phyloP scores from a whole-genome alignment of 2,113 vertebrate genomes.

The Myiozetetes cayanensis region DNA sequence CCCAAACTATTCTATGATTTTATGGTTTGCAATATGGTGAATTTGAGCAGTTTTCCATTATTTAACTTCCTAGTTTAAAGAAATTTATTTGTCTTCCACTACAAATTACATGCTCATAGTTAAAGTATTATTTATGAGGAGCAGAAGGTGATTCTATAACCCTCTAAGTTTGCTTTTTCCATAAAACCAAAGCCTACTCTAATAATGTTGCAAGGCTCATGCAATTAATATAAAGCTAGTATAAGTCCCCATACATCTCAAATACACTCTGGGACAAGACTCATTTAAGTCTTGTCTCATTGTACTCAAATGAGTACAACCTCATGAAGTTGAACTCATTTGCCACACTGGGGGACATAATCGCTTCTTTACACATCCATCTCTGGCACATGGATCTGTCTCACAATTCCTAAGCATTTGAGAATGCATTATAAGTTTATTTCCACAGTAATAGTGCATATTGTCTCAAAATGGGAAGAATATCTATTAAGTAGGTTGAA shows the following conservation, averaged over 20 bases:
- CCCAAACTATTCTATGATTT: background rate
- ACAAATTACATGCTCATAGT: background rate
- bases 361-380: background rate
- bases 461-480: background rate
- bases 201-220: background rate
- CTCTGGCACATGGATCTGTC: background rate
- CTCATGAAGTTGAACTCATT: background rate
- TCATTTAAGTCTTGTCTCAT: too few species aligned
- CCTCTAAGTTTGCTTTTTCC: background rate
- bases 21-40: background rate
- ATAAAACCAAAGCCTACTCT: background rate
- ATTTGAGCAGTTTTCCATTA: background rate
- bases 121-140: background rate
- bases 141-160: background rate
- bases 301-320: too few species aligned
- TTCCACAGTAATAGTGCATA: background rate
- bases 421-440: background rate
- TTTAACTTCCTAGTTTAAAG: background rate
- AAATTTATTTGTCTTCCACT: background rate
- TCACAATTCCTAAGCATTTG: background rate
- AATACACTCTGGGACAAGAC: fast-evolving
- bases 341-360: background rate
- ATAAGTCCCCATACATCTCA: background rate
- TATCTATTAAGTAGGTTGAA: background rate
- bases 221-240: background rate